These are phyloP conservation scores for Bradysia coprophila DNA, from an alignment of 1,140 invertebrate genomes.

Conservation along the genomic window DNA sequence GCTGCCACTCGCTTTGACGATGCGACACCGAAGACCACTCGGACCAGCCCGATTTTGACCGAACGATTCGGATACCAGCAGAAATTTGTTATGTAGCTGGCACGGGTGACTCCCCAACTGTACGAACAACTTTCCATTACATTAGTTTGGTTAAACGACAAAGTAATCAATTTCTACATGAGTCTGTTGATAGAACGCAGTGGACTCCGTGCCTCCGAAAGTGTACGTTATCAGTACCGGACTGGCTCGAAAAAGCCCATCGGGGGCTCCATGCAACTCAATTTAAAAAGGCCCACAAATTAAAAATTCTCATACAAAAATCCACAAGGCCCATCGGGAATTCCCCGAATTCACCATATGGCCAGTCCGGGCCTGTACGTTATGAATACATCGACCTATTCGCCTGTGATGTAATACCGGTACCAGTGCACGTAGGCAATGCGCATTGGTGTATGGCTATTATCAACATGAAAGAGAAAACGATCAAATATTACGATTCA, in stretches of 20 bases:
- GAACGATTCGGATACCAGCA: too few species aligned
- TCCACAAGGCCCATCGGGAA: too few species aligned
- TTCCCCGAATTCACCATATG: conserved; percentile 70
- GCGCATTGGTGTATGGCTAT: conserved; percentile 94
- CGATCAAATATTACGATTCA: conserved; percentile 80
- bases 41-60: too few species aligned
- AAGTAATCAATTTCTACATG: conserved; percentile 45
- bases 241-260: too few species aligned
- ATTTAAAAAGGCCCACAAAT: too few species aligned
- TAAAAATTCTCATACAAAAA: too few species aligned
- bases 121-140: too few species aligned
- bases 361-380: conserved; percentile 33
- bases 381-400: conserved; percentile 44
- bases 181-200: conserved; percentile 15
- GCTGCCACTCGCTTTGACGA: too few species aligned
- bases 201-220: conserved; percentile 74
- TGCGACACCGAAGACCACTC: too few species aligned
- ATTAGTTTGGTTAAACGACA: conserved; percentile 89
- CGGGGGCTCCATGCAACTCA: too few species aligned
- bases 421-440: conserved; percentile 41
- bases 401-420: conserved; percentile 15
- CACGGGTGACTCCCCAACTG: too few species aligned
- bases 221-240: conserved; percentile 71
- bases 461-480: conserved; percentile 63
- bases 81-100: too few species aligned